phyloP scores from a whole-genome alignment of 2,888 invertebrate species.

The Phalangium opilio region DNA sequence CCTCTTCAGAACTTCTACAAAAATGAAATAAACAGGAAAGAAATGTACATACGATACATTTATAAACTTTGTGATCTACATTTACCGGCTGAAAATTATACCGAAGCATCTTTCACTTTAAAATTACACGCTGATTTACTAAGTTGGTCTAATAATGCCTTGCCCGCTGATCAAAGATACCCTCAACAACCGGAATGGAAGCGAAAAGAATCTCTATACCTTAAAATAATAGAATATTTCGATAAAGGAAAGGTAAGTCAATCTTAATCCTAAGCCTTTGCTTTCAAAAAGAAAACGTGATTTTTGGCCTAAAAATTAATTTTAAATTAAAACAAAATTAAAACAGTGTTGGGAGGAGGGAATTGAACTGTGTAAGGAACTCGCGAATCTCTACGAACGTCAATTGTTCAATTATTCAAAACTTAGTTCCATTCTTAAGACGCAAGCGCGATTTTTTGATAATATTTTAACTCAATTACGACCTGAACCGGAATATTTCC shows the following conservation, averaged over 20 bases:
- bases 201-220: constrained; percentile 71
- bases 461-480: constrained; percentile 73
- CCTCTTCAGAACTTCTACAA: constrained; percentile 95
- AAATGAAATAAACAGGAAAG: constrained; percentile 83
- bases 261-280: too few relatives aligned
- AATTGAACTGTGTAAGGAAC: constrained; percentile 73
- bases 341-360: constrained; percentile 85
- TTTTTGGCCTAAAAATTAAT: too few relatives aligned
- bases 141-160: constrained; percentile 46
- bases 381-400: constrained; percentile 71
- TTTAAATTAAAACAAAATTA: too few relatives aligned
- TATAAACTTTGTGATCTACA: constrained; percentile 88
- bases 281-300: too few relatives aligned
- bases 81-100: constrained; percentile 74
- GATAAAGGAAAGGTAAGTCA: constrained; percentile 74
- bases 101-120: constrained; percentile 87
- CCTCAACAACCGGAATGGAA: constrained; percentile 71
- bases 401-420: constrained; percentile 74
- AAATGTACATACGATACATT: constrained; percentile 89
- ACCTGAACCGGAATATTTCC: constrained; percentile 85
- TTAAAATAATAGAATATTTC: constrained; percentile 77
- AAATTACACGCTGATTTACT: constrained; percentile 83
- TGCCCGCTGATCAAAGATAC: constrained; percentile 35
- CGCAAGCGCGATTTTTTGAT: constrained; percentile 78
- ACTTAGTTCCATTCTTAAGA: constrained; percentile 63